phyloP scores from a whole-genome alignment of 2,888 invertebrate genomes.

The Linnaemya vulpina region DNA sequence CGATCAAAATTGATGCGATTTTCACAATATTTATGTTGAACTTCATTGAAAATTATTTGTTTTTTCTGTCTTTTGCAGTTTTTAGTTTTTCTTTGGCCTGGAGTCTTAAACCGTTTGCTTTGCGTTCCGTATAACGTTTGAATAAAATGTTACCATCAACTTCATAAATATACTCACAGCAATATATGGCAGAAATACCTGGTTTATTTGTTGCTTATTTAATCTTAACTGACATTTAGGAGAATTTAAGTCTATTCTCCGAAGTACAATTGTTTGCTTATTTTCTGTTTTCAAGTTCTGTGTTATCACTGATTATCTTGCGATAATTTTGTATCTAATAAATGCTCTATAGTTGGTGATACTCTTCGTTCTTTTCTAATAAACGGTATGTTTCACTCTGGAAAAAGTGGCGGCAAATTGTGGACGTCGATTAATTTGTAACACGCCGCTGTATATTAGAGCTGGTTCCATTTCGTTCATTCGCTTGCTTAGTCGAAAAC shows the following conservation, averaged over 20 bases:
- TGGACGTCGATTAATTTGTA: not conserved
- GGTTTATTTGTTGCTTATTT: slow-evolving; percentile 33
- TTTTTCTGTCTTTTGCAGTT: not conserved
- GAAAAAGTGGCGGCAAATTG: not conserved
- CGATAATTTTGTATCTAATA: slow-evolving; percentile 46
- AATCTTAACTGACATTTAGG: slow-evolving; percentile 58
- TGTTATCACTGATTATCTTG: slow-evolving; percentile 70
- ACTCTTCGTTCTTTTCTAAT: slow-evolving; percentile 19
- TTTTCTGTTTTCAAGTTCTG: slow-evolving; percentile 56
- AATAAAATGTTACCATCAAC: slow-evolving; percentile 40
- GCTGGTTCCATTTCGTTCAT: too few species aligned
- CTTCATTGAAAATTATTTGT: not conserved
- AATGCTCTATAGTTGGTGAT: slow-evolving; percentile 13
- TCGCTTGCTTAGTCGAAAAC: too few species aligned
- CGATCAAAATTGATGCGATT: slow-evolving; percentile 17
- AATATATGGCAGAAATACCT: slow-evolving; percentile 49
- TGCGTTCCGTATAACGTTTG: slow-evolving; percentile 31
- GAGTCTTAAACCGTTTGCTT: slow-evolving; percentile 29
- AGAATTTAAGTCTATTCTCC: slow-evolving; percentile 61
- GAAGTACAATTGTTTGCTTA: slow-evolving; percentile 42
- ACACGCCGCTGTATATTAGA: not conserved
- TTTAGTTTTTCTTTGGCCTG: not conserved
- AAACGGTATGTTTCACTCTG: not conserved
- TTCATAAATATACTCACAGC: slow-evolving; percentile 35
- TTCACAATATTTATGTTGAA: slow-evolving; percentile 5